Evolutionary conservation across 2,888 invertebrate species (phyloP).

Genomic region (Saturnia japonica): DNA sequence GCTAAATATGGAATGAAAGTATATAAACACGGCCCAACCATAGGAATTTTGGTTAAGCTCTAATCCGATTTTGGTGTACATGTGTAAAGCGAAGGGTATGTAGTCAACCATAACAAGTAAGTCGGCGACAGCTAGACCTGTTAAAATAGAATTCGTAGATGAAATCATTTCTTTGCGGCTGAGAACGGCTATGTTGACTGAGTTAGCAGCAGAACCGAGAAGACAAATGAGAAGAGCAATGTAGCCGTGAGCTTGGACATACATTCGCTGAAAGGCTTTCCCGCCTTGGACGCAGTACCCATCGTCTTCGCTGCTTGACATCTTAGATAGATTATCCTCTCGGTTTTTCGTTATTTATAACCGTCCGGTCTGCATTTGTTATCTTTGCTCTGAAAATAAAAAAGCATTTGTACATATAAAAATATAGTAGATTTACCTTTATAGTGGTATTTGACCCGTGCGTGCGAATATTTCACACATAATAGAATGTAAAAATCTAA

Average conservation of each 20-base stretch:
- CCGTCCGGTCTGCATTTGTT: not conserved
- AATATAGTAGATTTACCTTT: no score
- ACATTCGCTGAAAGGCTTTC: slow-evolving; percentile 82
- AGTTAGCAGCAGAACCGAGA: slow-evolving; percentile 94
- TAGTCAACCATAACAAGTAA: slow-evolving; percentile 96
- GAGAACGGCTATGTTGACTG: slow-evolving; percentile 94
- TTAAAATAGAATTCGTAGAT: slow-evolving; percentile 96
- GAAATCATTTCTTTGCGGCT: slow-evolving; percentile 95
- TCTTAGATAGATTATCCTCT: slow-evolving; percentile 16
- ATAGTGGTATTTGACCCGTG: no score
- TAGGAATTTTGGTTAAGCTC: slow-evolving; percentile 80
- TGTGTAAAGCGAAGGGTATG: slow-evolving; percentile 93
- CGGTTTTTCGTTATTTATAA: not conserved
- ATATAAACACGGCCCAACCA: slow-evolving; percentile 90
- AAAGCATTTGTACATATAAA: not conserved
- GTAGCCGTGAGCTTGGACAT: slow-evolving; percentile 90
- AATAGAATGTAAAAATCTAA: no score
- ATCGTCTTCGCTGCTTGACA: slow-evolving; percentile 23
- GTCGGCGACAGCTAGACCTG: slow-evolving; percentile 95
- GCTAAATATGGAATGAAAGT: slow-evolving; percentile 94
- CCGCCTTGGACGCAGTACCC: slow-evolving; percentile 80
- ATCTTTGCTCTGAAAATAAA: slow-evolving; percentile 9
- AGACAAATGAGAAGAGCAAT: slow-evolving; percentile 92
- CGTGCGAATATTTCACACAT: no score
- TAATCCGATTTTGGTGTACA: slow-evolving; percentile 84